These are phyloP conservation scores for Spheniscus humboldti DNA, from an alignment of 2,797 vertebrate genomes.

Conservation along the genomic window DNA sequence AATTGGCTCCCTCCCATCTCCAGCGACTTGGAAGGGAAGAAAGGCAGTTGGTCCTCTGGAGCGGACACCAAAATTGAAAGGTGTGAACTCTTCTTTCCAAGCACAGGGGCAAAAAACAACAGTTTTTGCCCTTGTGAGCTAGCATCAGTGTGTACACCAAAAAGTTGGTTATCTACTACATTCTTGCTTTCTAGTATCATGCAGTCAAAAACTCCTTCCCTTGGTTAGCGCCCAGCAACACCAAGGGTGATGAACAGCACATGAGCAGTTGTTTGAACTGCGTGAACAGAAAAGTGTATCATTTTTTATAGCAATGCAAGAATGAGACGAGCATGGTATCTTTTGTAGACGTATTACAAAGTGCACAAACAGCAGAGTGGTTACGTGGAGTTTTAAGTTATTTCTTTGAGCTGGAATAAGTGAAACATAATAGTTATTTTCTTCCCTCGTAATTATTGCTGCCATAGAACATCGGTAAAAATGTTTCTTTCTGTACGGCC, in stretches of 20 bases:
- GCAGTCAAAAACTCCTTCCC: constrained; percentile 1
- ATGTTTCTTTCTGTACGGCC: background rate
- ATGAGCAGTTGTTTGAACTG: background rate
- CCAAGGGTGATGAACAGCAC: background rate
- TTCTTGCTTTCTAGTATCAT: background rate
- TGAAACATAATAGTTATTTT: background rate
- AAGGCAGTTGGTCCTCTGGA: background rate
- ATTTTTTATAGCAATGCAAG: background rate
- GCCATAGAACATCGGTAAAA: background rate
- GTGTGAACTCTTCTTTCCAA: background rate
- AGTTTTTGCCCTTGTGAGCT: background rate
- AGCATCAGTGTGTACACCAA: background rate
- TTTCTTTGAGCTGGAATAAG: background rate
- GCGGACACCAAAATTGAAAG: background rate
- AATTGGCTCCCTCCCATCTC: background rate
- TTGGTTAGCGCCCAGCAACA: background rate
- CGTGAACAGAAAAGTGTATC: background rate
- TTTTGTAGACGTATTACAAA: background rate
- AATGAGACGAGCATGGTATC: background rate
- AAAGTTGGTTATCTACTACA: background rate
- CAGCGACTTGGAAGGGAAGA: background rate
- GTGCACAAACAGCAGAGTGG: background rate
- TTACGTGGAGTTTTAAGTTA: background rate
- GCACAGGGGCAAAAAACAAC: background rate
- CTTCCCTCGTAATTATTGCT: background rate